Evolutionary conservation across 2,113 vertebrate species (phyloP).

Genomic region (Tetrax tetrax): DNA sequence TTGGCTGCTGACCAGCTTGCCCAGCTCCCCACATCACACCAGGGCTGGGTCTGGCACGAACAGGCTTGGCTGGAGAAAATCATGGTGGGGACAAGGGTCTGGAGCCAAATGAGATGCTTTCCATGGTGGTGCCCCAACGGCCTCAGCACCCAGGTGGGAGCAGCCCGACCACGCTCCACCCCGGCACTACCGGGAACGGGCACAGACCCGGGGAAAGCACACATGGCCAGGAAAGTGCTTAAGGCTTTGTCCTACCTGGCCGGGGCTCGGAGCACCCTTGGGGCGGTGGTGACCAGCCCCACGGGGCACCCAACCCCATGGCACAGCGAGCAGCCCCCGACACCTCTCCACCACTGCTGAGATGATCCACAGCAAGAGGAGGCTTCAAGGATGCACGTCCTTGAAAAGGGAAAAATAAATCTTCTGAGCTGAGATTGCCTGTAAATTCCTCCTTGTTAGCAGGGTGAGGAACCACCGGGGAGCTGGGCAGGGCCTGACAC

Average conservation of each 20-base stretch:
- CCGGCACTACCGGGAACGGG: accelerated
- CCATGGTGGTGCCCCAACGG: accelerated
- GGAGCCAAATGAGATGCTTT: accelerated
- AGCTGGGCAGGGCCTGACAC: not conserved
- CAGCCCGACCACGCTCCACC: not conserved
- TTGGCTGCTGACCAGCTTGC: not conserved
- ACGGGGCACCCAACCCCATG: accelerated
- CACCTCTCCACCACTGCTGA: not conserved
- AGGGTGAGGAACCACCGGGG: not conserved
- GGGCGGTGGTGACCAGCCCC: not conserved
- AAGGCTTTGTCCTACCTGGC: accelerated
- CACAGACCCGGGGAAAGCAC: accelerated
- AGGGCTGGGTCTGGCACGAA: accelerated
- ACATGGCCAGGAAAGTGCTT: accelerated
- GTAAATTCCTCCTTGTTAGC: constrained; percentile 41
- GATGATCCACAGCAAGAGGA: not conserved
- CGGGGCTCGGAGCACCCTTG: not conserved
- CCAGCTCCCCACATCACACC: accelerated
- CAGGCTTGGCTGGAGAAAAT: not conserved
- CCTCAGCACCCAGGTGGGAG: accelerated
- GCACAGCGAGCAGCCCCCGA: accelerated
- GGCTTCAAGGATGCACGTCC: constrained; percentile 42
- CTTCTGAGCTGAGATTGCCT: not conserved
- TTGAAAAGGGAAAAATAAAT: constrained; percentile 48
- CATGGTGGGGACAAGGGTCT: accelerated